These are phyloP conservation scores for Stichopus chloronotus DNA, from an alignment of 35 echinoderm and acorn worm genomes.

Conservation along the genomic window DNA sequence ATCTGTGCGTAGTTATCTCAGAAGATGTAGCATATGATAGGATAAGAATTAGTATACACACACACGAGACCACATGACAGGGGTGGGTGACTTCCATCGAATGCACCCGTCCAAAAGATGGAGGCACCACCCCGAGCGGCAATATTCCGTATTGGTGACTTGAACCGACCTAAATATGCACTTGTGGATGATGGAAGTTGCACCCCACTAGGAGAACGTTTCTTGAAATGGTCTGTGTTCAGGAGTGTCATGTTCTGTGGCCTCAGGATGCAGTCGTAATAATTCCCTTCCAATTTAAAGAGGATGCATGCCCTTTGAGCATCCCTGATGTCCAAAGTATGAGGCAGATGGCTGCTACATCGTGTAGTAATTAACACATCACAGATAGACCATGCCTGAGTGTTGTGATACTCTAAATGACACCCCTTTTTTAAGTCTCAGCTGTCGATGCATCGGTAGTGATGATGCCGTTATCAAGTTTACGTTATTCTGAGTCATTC, in stretches of 20 bases:
- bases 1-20: no score
- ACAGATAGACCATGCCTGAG: no score
- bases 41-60: not conserved
- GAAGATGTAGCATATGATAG: not conserved
- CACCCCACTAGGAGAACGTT: constrained; percentile 20
- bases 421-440: no score
- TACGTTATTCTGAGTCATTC: no score
- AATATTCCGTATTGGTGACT: not conserved
- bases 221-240: constrained; percentile 10
- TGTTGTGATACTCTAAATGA: no score
- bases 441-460: no score
- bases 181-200: constrained; percentile 41
- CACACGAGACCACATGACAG: no score
- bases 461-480: no score
- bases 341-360: no score
- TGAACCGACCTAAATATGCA: constrained; percentile 53
- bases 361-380: no score
- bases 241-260: constrained; percentile 36
- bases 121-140: not conserved
- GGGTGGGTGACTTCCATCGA: not conserved
- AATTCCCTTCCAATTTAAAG: constrained; percentile 29
- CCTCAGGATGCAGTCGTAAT: constrained; percentile 34
- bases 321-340: not conserved
- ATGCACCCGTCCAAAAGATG: not conserved
- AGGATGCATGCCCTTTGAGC: not conserved